Evolutionary conservation across 2,113 vertebrate species (phyloP), one percentile per base, ranked within the genome.

Genomic region (Aythya baeri): DNA sequence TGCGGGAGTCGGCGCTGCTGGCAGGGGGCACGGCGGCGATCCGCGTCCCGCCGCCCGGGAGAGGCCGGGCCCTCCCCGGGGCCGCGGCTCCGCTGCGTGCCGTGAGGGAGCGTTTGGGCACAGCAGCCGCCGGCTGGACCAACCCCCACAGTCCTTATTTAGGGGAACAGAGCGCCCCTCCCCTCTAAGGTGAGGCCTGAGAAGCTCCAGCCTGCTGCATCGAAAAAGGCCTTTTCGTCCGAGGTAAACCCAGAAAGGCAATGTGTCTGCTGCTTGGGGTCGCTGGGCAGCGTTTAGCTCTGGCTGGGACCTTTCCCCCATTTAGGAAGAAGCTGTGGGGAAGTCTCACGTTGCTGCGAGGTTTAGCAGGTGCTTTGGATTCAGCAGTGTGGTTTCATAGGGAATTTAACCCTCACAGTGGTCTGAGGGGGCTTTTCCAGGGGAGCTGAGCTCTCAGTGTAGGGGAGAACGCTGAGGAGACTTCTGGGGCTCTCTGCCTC

Each of bases 281-380:
- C 43, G 9, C 57, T 21, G 5, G 62, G n/a, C 2, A 1, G 25
- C 38, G 17, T 59, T 55, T 20, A n/a, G 15, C 43, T 73, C 16
- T 2, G 63, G 79, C 63, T 22, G 8, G 46, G 17, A 54, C 23
- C 49, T 65, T 65, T 23, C n/a, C 31, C 49, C n/a, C 0, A 0
- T 25, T 46, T 13, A 17, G 80, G 71, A 44, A 34, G 34, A 66
- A 34, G 43, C 55, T 0, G 2, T 17, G 2, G 61, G 34, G 55
- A 10, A 1, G 2, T 14, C 0, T 26, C 9, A 2, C 1, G 0
- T 38, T 62, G 31, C 49, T 50, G 26, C 29, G 26, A 55, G 32
- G 61, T 23, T 57, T 15, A 7, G 0, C 4, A 43, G 49, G 29
- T 6, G 38, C 54, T 89, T 9, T 32, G 20, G 25, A 8, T 34